Conservation (phyloP, 1,140 invertebrate species). For the Chironomus tepperi region DNA sequence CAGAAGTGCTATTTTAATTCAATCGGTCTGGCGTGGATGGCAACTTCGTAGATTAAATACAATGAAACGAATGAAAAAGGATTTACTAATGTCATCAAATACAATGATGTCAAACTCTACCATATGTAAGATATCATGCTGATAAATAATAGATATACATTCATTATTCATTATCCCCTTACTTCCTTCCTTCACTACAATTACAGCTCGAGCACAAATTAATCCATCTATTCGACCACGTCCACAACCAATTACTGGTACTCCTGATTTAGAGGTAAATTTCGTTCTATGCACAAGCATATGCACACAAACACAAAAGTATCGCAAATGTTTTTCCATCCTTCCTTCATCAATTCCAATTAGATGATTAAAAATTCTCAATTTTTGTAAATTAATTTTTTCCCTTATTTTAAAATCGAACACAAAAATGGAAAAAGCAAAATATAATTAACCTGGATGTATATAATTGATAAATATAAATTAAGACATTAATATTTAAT, state of each 20-base stretch:
- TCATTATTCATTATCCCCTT: background rate
- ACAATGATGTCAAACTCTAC: conserved; percentile 2
- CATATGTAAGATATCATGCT: background rate
- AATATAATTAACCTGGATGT: no score
- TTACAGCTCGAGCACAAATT: conserved; percentile 35
- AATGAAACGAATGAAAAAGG: conserved; percentile 44
- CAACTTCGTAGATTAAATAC: conserved; percentile 58
- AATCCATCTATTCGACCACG: conserved; percentile 53
- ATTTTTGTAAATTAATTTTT: no score
- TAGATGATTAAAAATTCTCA: no score
- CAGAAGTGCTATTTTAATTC: conserved; percentile 65
- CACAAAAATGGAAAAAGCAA: no score
- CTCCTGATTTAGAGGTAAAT: conserved; percentile 32
- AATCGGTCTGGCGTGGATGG: conserved; percentile 76
- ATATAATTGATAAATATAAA: no score
- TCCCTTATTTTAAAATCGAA: no score
- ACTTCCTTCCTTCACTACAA: conserved; percentile 30
- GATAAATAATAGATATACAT: background rate
- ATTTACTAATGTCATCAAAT: conserved; percentile 26
- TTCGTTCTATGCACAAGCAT: background rate
- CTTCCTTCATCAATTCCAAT: no score
- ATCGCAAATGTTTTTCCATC: no score
- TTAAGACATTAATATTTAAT: no score
- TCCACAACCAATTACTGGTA: conserved; percentile 82
- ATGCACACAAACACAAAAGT: no score